Conservation (phyloP, 2,113 vertebrate genomes). For the Macrotis lagotis region DNA sequence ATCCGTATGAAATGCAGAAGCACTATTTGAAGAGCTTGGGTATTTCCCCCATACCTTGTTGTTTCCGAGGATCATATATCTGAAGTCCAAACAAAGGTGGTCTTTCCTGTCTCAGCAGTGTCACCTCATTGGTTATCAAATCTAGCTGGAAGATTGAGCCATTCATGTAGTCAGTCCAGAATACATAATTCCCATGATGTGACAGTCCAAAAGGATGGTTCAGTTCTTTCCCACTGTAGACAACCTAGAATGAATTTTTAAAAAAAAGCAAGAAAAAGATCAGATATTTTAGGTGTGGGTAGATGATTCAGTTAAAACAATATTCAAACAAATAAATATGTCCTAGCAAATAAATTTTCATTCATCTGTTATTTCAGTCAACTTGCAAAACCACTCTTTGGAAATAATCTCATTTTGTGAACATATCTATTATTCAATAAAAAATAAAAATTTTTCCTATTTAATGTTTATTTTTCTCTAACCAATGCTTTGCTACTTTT, state of each 20-base stretch:
- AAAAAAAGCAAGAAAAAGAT: constrained; percentile 55
- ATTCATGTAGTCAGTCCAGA: constrained; percentile 99
- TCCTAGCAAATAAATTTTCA: constrained; percentile 10
- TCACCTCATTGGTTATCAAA: constrained; percentile 90
- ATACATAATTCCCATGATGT: constrained; percentile 93
- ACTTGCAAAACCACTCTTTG: not conserved
- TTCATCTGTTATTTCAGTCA: not conserved
- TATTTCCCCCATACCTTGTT: constrained; percentile 89
- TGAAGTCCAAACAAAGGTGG: constrained; percentile 96
- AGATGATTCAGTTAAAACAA: constrained; percentile 10
- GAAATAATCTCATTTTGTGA: constrained; percentile 16
- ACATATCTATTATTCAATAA: constrained; percentile 52
- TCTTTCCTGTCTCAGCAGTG: constrained; percentile 91
- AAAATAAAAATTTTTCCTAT: not conserved
- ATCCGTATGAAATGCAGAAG: constrained; percentile 14
- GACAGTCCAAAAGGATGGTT: constrained; percentile 98
- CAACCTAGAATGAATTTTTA: constrained; percentile 88
- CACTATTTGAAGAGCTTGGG: fast-evolving
- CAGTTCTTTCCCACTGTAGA: constrained; percentile 95
- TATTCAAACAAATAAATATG: not conserved
- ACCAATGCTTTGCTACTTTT: not conserved
- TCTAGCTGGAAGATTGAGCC: constrained; percentile 98
- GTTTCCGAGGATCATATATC: constrained; percentile 95
- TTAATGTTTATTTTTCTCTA: constrained; percentile 1
- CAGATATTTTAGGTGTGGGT: not conserved